A percentile compares a stretch with the other conserved stretches of the same genome.
Evolutionary conservation across 2,888 invertebrate genomes (phyloP).

Genomic region (Deilephila elpenor): DNA sequence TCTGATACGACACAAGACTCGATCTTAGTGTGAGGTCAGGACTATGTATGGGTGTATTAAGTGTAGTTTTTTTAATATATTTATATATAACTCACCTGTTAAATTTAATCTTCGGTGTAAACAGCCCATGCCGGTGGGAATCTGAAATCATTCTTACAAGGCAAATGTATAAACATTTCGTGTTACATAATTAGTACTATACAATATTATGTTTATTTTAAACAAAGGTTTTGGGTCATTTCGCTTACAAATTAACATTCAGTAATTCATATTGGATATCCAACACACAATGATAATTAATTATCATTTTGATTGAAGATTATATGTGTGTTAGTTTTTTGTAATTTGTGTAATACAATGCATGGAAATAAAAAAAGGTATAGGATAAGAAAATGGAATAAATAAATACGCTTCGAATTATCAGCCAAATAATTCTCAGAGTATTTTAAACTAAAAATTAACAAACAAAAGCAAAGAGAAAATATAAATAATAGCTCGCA

Average conservation of each 20-base stretch:
- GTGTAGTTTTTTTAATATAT: neutral
- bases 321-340: neutral
- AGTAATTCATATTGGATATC: neutral
- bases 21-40: no score
- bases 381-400: neutral
- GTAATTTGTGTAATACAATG: neutral
- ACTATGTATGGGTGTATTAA: no score
- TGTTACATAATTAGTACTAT: neutral
- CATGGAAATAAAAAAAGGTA: neutral
- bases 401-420: slow-evolving; percentile 46
- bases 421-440: slow-evolving; percentile 52
- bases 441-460: slow-evolving; percentile 36
- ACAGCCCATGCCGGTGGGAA: neutral
- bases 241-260: neutral
- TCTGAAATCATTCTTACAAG: slow-evolving; percentile 18
- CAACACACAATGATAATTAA: neutral
- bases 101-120: neutral
- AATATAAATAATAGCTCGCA: neutral
- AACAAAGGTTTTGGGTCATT: neutral
- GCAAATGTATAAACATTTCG: slow-evolving; percentile 2
- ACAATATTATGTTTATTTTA: neutral
- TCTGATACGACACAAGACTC: no score
- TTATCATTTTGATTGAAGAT: neutral
- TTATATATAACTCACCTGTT: neutral
- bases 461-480: neutral